Evolutionary conservation across 2,113 vertebrate genomes (phyloP), one percentile per base, ranked within the genome.

Genomic region (Cinclus cinclus): DNA sequence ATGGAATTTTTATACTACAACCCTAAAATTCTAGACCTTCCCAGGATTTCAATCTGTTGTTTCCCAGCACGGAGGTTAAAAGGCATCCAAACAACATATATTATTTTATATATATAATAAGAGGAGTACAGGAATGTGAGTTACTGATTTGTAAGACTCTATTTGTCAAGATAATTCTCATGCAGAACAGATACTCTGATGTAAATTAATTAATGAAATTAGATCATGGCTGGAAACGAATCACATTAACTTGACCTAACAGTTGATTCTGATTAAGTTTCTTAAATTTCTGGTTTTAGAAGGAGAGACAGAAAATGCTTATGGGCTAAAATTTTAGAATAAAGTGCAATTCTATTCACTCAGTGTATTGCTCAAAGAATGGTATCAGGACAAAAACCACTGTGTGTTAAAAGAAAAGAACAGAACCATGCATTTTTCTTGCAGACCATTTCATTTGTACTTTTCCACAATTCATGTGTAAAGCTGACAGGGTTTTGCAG

Each of bases 161-260:
- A 93, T 90, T 62, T 92, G 94, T 77, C 84, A 92, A 70, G 76
- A 42, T 50, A 90, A 95, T 88, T 83, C 71, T 53, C 31, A 69
- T 31, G 71, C 64, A 88, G 77, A 95, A 81, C 67, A 88, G 88
- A 93, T 24, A 87, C 35, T 19, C 18, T 58, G 41, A 60, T 42
- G 59, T 37, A 87, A 90, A 84, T 84, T 71, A 82, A 60, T 76
- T 83, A 89, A 46, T 49, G 46, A 80, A 86, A 94, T 89, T 25
- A 86, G 41, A 90, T 77, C 46, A 15, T 44, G 55, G 59, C 63
- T 92, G 83, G 71, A 81, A 89, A 89, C 0, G 20, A 89, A 80
- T 49, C 49, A 35, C 55, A 62, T 80, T 64, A 94, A 80, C 44
- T 56, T 74, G 79, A 64, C 83, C 50, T 28, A 73, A 49, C 11